phyloP scores from a whole-genome alignment of 2,888 invertebrate genomes.

The Aquatica leii region DNA sequence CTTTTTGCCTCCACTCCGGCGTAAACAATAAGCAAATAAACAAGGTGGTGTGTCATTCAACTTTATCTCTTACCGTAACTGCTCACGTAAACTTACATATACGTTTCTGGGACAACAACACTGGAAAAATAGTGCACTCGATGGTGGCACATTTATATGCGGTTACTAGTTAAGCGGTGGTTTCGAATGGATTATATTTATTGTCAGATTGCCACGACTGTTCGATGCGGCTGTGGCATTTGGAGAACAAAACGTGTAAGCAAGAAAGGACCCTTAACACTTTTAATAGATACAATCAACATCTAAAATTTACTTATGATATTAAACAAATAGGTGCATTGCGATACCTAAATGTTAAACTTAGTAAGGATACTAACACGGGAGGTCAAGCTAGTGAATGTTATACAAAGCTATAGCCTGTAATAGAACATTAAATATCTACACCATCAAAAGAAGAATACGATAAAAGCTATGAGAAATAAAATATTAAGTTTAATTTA shows the following conservation, averaged over 20 bases:
- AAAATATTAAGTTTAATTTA: no score
- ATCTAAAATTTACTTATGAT: no score
- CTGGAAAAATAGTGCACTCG: slow-evolving; percentile 93
- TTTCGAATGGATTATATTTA: slow-evolving; percentile 98
- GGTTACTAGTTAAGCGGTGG: slow-evolving; percentile 96
- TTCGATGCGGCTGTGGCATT: slow-evolving; percentile 98
- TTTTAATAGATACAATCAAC: no score
- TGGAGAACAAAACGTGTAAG: slow-evolving; percentile 98
- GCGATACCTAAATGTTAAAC: no score
- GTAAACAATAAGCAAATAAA: slow-evolving; percentile 68
- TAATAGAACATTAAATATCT: no score
- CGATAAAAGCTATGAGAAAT: no score
- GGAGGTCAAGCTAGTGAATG: no score
- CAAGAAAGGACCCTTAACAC: slow-evolving; percentile 99
- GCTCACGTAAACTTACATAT: slow-evolving; percentile 99
- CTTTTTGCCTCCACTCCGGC: slow-evolving; percentile 77
- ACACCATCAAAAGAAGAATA: no score
- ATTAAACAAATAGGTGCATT: no score
- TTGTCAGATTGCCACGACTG: slow-evolving; percentile 97
- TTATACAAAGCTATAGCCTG: no score
- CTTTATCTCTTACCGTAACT: slow-evolving; percentile 93
- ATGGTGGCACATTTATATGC: slow-evolving; percentile 99
- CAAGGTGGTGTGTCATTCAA: slow-evolving; percentile 94
- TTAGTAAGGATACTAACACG: no score
- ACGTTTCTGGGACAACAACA: slow-evolving; percentile 96